phyloP scores from a whole-genome alignment of 2,888 invertebrate genomes.

The Leptinotarsa peninsularis region DNA sequence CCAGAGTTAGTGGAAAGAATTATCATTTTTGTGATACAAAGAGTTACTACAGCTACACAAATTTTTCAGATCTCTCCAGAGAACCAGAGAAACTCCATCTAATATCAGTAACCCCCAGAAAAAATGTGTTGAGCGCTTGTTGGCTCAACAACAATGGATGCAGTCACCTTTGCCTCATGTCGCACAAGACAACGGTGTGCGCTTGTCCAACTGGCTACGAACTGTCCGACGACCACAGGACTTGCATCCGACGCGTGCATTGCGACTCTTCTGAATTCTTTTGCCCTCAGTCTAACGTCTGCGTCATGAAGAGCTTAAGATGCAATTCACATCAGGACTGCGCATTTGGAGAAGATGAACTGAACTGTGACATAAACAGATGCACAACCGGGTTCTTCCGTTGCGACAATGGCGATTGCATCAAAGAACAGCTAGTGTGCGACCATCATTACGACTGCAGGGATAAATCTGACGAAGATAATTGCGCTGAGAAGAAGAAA shows the following conservation, averaged over 20 bases:
- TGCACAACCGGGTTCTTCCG: constrained; percentile 66
- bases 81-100: constrained; percentile 66
- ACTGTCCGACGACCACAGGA: constrained; percentile 68
- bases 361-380: constrained; percentile 53
- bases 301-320: constrained; percentile 57
- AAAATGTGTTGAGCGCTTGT: constrained; percentile 70
- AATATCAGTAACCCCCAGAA: constrained; percentile 66
- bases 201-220: constrained; percentile 77
- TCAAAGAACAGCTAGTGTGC: constrained; percentile 64
- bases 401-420: constrained; percentile 68
- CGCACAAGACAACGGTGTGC: constrained; percentile 62
- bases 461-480: constrained; percentile 72
- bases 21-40: too few species aligned
- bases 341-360: constrained; percentile 63
- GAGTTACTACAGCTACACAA: too few species aligned
- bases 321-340: constrained; percentile 63
- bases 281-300: constrained; percentile 67
- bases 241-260: constrained; percentile 69
- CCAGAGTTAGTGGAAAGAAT: too few species aligned
- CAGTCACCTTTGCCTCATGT: constrained; percentile 79
- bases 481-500: constrained; percentile 62
- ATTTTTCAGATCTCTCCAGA: constrained; percentile 54
- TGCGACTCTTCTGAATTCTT: constrained; percentile 67
- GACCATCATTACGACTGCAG: constrained; percentile 69
- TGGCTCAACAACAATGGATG: constrained; percentile 74